A percentile compares a stretch with the other conserved stretches of the same genome.
Conservation (phyloP, 2,113 vertebrate species). For the Clarias batrachus region DNA sequence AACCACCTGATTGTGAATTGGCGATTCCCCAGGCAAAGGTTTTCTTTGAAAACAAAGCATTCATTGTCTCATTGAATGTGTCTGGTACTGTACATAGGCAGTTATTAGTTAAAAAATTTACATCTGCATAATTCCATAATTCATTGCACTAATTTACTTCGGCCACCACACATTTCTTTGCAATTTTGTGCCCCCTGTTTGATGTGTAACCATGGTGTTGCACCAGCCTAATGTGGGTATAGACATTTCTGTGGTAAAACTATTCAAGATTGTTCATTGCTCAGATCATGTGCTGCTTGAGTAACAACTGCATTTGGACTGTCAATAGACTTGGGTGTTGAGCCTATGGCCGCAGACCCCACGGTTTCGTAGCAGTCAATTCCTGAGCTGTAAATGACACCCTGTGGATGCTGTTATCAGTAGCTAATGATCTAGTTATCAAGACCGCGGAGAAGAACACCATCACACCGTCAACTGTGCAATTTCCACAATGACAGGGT, state of each 20-base stretch:
- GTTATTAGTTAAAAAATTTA: not conserved
- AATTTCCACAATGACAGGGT: not conserved
- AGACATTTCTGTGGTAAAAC: not conserved
- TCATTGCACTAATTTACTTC: no score
- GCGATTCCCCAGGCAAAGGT: not conserved
- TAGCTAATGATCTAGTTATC: not conserved
- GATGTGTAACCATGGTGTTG: not conserved
- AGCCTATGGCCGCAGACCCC: not conserved
- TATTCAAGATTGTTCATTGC: not conserved
- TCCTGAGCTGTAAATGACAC: conserved; percentile 13
- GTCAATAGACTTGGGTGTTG: not conserved
- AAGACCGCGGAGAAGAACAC: not conserved
- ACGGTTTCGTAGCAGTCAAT: not conserved
- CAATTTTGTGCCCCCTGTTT: not conserved
- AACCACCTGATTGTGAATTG: not conserved
- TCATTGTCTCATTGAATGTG: not conserved
- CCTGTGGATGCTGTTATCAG: not conserved
- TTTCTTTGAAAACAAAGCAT: not conserved
- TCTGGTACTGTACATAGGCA: not conserved
- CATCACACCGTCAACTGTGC: not conserved
- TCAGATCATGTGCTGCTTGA: not conserved
- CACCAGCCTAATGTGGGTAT: not conserved
- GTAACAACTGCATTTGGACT: not conserved
- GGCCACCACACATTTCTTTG: not conserved
- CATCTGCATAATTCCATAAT: not conserved